phyloP scores from a whole-genome alignment of 2,113 vertebrate genomes.

The cat (Felis catus) region F.catus_Fca126_mat1.0 CM031421.1:36556001-36556500 shows the following conservation, averaged over 20 bases:
- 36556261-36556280: constrained; percentile 22
- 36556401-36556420: neutral
- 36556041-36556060: no score
- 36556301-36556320: constrained; percentile 12
- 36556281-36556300: neutral
- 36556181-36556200: neutral
- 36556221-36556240: neutral
- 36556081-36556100: no score
- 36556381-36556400: neutral
- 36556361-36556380: neutral
- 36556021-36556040: no score
- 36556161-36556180: neutral
- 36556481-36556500: neutral
- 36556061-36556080: no score
- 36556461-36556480: neutral
- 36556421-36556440: neutral
- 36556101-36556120: neutral
- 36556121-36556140: neutral
- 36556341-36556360: neutral
- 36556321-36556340: neutral
- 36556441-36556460: neutral
- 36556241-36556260: neutral
- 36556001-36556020: no score
- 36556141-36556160: neutral
- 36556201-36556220: neutral